phyloP scores from a whole-genome alignment of 2,797 vertebrate species.

The Esox lucius region DNA sequence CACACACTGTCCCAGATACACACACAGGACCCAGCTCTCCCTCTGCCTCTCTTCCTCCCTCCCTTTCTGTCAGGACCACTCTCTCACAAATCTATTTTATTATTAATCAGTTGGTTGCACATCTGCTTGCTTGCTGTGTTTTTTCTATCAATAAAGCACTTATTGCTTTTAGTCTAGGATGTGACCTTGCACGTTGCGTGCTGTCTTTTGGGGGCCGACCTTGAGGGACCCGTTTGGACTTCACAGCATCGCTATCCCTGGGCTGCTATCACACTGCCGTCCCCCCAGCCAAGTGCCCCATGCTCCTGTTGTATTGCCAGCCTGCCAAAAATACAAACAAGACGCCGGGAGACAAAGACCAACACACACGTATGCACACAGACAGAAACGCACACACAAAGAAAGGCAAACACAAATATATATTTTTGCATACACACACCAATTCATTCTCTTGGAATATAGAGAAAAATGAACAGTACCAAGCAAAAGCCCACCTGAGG shows the following conservation, averaged over 20 bases:
- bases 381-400: conserved; percentile 32
- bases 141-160: conserved; percentile 90
- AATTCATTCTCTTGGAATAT: conserved; percentile 56
- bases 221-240: conserved; percentile 81
- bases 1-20: conserved; percentile 10
- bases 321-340: conserved; percentile 61
- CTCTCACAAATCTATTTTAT: conserved; percentile 75
- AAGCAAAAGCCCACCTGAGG: too few relatives aligned
- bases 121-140: conserved; percentile 70
- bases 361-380: conserved; percentile 39
- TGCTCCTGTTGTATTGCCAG: conserved; percentile 46
- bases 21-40: conserved; percentile 39
- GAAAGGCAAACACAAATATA: background rate
- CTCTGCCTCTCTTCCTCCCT: conserved; percentile 25
- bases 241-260: conserved; percentile 57
- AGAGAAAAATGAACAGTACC: conserved; percentile 52
- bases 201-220: conserved; percentile 77
- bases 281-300: conserved; percentile 70
- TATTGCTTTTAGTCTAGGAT: conserved; percentile 88
- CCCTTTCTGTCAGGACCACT: conserved; percentile 30
- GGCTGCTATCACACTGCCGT: conserved; percentile 64
- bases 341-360: conserved; percentile 42
- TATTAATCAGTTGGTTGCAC: conserved; percentile 77
- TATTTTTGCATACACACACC: conserved; percentile 7
- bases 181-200: conserved; percentile 82